Evolutionary conservation across 2,888 invertebrate species (phyloP).

Genomic region (Pollenia amentaria): DNA sequence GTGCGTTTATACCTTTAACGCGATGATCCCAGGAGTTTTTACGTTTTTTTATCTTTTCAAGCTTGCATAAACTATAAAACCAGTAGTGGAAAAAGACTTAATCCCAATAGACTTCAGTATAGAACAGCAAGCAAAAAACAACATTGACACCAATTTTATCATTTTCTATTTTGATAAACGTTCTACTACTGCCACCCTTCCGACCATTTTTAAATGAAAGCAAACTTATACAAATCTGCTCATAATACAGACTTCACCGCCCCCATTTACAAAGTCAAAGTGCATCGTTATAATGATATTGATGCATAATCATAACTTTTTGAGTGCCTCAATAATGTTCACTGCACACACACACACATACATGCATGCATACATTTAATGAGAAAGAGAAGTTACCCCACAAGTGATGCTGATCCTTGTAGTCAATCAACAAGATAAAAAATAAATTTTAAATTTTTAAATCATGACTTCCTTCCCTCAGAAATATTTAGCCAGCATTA

Average conservation of each 20-base stretch:
- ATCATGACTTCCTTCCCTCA: neutral
- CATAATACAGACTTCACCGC: neutral
- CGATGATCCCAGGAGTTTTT: constrained; percentile 19
- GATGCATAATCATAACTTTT: constrained; percentile 65
- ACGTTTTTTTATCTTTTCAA: constrained; percentile 51
- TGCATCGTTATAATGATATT: constrained; percentile 55
- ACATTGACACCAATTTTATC: constrained; percentile 62
- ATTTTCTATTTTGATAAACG: constrained; percentile 54
- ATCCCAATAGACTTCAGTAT: constrained; percentile 51
- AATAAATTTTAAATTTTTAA: too few species aligned
- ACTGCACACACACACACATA: neutral
- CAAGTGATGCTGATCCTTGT: too few species aligned
- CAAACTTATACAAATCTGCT: neutral
- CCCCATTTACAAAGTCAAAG: constrained; percentile 59
- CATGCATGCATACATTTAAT: neutral
- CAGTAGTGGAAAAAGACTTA: constrained; percentile 59
- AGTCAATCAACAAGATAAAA: too few species aligned
- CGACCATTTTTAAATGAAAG: neutral
- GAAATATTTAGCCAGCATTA: neutral
- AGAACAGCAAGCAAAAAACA: constrained; percentile 44
- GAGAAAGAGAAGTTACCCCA: too few species aligned
- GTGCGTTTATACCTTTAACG: constrained; percentile 15
- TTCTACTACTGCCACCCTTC: constrained; percentile 30
- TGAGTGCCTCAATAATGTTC: constrained; percentile 43
- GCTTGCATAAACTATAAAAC: constrained; percentile 53